These are phyloP conservation scores for Chondrilla cf. caribensis DNA, from an alignment of 37 sponge, comb jelly and placozoan species.

Conservation along the genomic window DNA sequence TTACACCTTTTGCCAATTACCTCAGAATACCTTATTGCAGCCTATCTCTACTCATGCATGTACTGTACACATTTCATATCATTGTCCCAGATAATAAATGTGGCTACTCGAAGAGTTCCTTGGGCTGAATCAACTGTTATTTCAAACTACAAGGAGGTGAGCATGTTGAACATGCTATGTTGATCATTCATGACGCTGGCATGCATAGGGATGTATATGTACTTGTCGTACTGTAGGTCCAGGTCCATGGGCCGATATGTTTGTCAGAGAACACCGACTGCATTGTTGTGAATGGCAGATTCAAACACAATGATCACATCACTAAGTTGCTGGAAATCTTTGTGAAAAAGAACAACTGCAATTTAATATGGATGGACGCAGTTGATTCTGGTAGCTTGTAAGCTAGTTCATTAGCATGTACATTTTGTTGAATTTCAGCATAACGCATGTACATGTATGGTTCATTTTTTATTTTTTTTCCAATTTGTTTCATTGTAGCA, in stretches of 20 bases:
- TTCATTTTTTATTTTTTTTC: too few relatives aligned
- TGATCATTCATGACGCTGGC: not conserved
- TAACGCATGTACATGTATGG: too few relatives aligned
- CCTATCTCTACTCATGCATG: too few relatives aligned
- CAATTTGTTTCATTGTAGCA: too few relatives aligned
- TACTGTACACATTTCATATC: too few relatives aligned
- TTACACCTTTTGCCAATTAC: too few relatives aligned
- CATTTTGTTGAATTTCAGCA: too few relatives aligned
- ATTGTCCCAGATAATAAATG: conserved; percentile 68
- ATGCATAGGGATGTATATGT: not conserved
- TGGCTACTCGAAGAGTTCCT: conserved; percentile 53
- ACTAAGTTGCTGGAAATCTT: conserved; percentile 48
- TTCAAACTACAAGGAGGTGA: conserved; percentile 62
- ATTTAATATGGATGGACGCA: conserved; percentile 72
- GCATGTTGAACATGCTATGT: not conserved
- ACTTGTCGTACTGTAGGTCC: conserved; percentile 33
- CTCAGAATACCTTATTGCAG: too few relatives aligned
- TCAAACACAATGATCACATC: conserved; percentile 25
- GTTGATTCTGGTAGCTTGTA: not conserved
- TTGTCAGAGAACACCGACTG: conserved; percentile 77
- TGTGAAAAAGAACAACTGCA: conserved; percentile 61
- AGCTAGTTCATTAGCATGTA: too few relatives aligned
- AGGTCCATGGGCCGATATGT: conserved; percentile 74
- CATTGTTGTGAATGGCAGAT: conserved; percentile 60
- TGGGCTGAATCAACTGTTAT: conserved; percentile 45